Evolutionary conservation across 2,797 vertebrate species (phyloP).

Genomic region (Pitangus sulphuratus): DNA sequence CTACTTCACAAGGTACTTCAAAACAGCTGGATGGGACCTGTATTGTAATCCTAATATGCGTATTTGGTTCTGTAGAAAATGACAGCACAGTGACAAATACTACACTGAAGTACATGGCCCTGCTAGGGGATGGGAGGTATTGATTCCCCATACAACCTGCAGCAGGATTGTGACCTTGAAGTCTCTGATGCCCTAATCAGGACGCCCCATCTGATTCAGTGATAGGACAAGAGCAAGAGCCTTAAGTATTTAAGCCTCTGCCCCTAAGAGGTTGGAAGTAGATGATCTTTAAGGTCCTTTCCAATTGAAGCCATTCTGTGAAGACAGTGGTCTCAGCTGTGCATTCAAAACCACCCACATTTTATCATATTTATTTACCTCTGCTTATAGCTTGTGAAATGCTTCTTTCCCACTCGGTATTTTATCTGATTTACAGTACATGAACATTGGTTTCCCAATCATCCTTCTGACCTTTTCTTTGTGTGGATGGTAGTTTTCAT

Average conservation of each 20-base stretch:
- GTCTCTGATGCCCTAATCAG: background rate
- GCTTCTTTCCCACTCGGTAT: background rate
- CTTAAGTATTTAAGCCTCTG: background rate
- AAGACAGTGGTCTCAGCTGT: background rate
- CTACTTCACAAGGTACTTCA: background rate
- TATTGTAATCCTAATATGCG: background rate
- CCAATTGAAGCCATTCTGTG: background rate
- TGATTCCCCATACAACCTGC: background rate
- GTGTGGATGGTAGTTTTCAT: background rate
- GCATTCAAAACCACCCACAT: background rate
- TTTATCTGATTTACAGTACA: background rate
- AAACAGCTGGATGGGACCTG: background rate
- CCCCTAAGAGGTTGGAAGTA: background rate
- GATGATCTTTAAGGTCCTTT: background rate
- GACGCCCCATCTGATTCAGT: background rate
- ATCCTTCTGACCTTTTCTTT: background rate
- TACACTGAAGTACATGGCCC: background rate
- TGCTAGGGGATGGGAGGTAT: background rate
- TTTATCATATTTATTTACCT: background rate
- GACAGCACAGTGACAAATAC: background rate
- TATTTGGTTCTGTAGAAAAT: background rate
- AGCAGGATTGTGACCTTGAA: background rate
- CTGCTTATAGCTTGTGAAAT: background rate
- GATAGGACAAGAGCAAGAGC: background rate
- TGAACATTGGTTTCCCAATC: background rate